Conservation (phyloP, 2,888 invertebrate genomes). For the Anticlea derivata region DNA sequence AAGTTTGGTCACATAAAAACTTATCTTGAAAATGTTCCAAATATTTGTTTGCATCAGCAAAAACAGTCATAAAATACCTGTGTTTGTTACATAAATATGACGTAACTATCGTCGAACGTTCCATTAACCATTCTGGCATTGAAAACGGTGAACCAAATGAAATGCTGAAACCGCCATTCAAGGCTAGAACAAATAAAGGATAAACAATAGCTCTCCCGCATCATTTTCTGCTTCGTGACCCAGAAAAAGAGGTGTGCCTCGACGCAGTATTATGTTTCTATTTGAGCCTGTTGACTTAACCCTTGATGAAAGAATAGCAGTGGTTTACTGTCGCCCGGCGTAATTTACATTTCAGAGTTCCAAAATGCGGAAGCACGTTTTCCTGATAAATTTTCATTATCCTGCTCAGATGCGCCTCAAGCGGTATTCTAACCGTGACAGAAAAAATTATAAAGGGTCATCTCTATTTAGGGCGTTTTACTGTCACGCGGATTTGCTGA, state of each 20-base stretch:
- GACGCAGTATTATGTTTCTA: conserved; percentile 70
- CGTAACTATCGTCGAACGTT: conserved; percentile 24
- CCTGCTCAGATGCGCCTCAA: conserved; percentile 52
- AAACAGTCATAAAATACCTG: too few species aligned
- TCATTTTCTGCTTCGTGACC: conserved; percentile 64
- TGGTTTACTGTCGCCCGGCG: conserved; percentile 45
- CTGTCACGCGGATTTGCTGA: too few species aligned
- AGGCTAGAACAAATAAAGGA: conserved; percentile 60
- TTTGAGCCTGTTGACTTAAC: conserved; percentile 72
- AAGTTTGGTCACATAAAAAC: too few species aligned
- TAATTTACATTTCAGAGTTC: conserved; percentile 56
- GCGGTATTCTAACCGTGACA: conserved; percentile 52
- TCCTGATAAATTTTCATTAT: conserved; percentile 69
- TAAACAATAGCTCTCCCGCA: conserved; percentile 60
- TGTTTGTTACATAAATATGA: neutral
- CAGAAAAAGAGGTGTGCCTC: conserved; percentile 60
- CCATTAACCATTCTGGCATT: conserved; percentile 31
- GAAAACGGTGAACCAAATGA: conserved; percentile 43
- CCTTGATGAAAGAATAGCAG: conserved; percentile 54
- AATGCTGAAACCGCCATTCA: conserved; percentile 49
- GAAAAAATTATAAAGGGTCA: conserved; percentile 48
- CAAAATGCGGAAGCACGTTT: conserved; percentile 58
- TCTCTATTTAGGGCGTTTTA: too few species aligned
- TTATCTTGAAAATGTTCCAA: too few species aligned
- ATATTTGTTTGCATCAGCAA: too few species aligned